Base-by-base conservation (phyloP, 1,140 invertebrate species). In the Drosophila nigrodunni region DNA sequence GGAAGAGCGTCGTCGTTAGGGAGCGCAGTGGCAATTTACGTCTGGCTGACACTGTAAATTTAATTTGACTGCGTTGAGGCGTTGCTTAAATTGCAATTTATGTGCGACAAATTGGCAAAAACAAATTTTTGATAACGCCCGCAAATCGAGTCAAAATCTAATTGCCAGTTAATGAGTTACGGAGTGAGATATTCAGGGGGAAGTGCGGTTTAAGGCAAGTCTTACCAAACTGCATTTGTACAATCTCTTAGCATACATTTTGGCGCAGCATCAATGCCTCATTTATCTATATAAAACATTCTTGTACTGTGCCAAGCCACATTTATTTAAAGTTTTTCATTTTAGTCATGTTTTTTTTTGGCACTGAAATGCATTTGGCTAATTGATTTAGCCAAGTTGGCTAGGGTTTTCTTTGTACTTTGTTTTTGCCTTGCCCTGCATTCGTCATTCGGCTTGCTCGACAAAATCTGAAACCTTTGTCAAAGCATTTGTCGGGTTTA, bases 321-420 rank as follows among this genome's bases (percentile, higher is more conserved):
- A 79, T 18, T 78, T 85, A 47, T 54, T 34, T 55, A 9, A 43
- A 13, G 3, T 43, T 43, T 25, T 44, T 39, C 25, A 0, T 30
- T 30, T 30, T 30, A 30, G 25, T 30, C 79, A 78, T 18, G 74
- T 80, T 67, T 41, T 67, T 41, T 73, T 58, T 90, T 89, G 85
- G 85, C 85, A 89, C 81, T 90, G 81, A 68, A 71, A 71, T 81
- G 71, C 75, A 85, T 78, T 89, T 89, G 68, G 68, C 86, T 89
- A 89, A 89, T 89, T 90, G 85, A 89, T 89, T 89, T 81, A 89
- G 72, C 67, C 79, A 86, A 71, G 41, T 75, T 78, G 77, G 64
- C 68, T 13, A 66, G 62, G 21, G 35, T 64, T 49, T 76, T 13
- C n/a, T 43, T 43, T 11, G 11, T 43, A 13, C 41, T 43, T 55